A percentile compares a stretch with the other conserved stretches of the same genome.
These are phyloP conservation scores for Brenthis ino DNA, from an alignment of 2,888 invertebrate genomes.

Conservation along the genomic window DNA sequence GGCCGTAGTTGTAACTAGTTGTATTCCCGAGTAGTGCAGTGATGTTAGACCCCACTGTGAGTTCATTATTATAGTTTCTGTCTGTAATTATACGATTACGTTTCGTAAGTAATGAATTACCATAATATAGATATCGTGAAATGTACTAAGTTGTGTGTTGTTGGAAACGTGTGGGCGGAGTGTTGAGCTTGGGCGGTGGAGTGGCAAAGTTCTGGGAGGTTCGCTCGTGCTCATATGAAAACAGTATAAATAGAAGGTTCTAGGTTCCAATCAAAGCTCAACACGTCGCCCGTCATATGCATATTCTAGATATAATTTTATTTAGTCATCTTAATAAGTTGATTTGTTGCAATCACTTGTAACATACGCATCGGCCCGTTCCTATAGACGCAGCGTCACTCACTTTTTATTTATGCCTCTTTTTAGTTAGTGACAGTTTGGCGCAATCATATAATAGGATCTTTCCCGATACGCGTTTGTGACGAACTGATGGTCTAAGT, in stretches of 20 bases:
- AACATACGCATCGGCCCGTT: constrained; percentile 67
- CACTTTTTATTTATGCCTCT: constrained; percentile 70
- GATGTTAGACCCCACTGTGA: constrained; percentile 58
- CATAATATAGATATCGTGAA: constrained; percentile 67
- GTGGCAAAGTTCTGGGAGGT: neutral
- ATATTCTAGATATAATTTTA: constrained; percentile 76
- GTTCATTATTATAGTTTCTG: constrained; percentile 56
- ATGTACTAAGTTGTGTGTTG: constrained; percentile 68
- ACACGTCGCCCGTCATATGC: constrained; percentile 52
- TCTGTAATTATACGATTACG: constrained; percentile 58
- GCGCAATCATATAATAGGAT: constrained; percentile 44
- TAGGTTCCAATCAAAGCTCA: constrained; percentile 6
- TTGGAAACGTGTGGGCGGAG: constrained; percentile 42
- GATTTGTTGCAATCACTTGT: constrained; percentile 56
- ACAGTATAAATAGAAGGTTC: no score
- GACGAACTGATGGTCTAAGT: constrained; percentile 43
- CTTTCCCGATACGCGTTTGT: neutral
- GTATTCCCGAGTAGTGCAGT: constrained; percentile 59
- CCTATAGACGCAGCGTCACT: constrained; percentile 63
- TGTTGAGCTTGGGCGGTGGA: constrained; percentile 30
- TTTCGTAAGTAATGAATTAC: constrained; percentile 68
- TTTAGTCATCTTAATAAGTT: constrained; percentile 79
- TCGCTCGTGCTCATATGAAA: no score
- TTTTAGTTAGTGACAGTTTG: constrained; percentile 58
- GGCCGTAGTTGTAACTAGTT: constrained; percentile 60